Conservation (phyloP, 2,888 invertebrate species). For the Heliconius cydno region DNA sequence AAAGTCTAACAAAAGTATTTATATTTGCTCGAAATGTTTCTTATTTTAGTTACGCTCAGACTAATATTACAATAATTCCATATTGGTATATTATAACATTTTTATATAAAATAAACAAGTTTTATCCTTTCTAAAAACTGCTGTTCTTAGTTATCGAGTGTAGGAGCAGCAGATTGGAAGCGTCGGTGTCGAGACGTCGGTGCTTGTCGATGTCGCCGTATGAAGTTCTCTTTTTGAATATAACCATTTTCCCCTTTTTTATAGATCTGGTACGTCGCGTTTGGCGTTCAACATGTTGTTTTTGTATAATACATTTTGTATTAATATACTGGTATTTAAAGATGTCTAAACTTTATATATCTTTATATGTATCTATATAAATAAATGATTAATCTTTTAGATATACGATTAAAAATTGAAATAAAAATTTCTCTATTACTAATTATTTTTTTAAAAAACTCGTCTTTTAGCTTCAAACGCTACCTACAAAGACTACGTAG, state of each 20-base stretch:
- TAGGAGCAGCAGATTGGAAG: slow-evolving; percentile 47
- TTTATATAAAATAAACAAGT: neutral
- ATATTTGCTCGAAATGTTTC: neutral
- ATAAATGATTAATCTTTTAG: neutral
- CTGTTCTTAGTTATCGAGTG: slow-evolving; percentile 31
- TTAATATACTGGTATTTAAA: neutral
- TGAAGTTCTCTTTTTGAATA: slow-evolving; percentile 40
- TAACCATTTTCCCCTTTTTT: slow-evolving; percentile 35
- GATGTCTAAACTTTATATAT: neutral
- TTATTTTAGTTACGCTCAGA: neutral
- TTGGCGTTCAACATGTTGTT: slow-evolving; percentile 1
- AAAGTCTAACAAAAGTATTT: neutral
- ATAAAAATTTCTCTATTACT: too few relatives aligned
- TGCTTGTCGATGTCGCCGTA: slow-evolving; percentile 41
- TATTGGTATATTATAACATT: neutral
- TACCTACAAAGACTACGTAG: too few relatives aligned
- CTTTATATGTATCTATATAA: neutral
- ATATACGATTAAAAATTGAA: too few relatives aligned
- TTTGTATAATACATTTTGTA: neutral
- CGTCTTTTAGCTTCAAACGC: too few relatives aligned
- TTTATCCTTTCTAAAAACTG: slow-evolving; percentile 11
- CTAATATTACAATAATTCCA: neutral
- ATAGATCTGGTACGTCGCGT: slow-evolving; percentile 31
- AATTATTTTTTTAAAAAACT: too few relatives aligned
- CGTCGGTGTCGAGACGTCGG: slow-evolving; percentile 47